Conservation (phyloP, 2,797 vertebrate genomes). For the Siniperca scherzeri region DNA sequence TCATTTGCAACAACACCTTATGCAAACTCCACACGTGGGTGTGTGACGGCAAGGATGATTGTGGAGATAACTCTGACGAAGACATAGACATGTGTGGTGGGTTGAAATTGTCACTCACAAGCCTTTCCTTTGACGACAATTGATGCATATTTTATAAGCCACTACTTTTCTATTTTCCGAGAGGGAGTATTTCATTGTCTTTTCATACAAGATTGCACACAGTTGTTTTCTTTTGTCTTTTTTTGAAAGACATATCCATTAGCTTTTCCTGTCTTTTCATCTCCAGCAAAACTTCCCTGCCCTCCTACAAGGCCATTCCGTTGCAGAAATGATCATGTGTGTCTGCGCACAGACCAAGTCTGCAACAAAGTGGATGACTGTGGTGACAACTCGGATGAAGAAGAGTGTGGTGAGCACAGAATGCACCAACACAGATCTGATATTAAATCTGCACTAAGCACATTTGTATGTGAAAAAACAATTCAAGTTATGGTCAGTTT, state of each 20-base stretch:
- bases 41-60: slow-evolving; percentile 98
- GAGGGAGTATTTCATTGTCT: slow-evolving; percentile 17
- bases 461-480: neutral
- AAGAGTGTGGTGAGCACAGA: slow-evolving; percentile 90
- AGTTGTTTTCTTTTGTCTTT: neutral
- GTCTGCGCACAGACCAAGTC: slow-evolving; percentile 91
- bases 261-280: slow-evolving; percentile 38
- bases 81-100: slow-evolving; percentile 94
- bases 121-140: slow-evolving; percentile 27
- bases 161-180: slow-evolving; percentile 13
- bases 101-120: slow-evolving; percentile 62
- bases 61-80: slow-evolving; percentile 98
- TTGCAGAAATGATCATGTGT: slow-evolving; percentile 95
- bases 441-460: neutral
- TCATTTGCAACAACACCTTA: slow-evolving; percentile 97
- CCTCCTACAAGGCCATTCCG: slow-evolving; percentile 93
- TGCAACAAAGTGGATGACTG: slow-evolving; percentile 97
- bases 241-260: slow-evolving; percentile 33
- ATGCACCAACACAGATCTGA: neutral
- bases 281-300: slow-evolving; percentile 91
- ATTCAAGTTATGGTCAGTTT: neutral
- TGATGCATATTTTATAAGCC: slow-evolving; percentile 60
- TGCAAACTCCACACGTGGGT: slow-evolving; percentile 98
- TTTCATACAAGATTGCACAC: neutral
- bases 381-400: slow-evolving; percentile 96